phyloP scores from a whole-genome alignment of 1,140 invertebrate species.

The Lithobius niger region DNA sequence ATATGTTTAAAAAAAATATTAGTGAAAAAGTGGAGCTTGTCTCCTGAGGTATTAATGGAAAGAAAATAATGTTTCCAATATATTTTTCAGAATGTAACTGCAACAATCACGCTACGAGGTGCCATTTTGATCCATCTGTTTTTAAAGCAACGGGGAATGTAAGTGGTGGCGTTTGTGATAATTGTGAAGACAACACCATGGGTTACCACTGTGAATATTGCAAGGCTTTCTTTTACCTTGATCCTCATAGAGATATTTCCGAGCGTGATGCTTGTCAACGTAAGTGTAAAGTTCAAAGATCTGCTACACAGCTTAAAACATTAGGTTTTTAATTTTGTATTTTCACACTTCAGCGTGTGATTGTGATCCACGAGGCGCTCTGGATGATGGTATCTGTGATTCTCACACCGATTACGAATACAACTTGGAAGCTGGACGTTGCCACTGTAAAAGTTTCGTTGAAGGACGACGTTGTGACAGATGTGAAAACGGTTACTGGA shows the following conservation, averaged over 20 bases:
- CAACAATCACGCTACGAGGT: conserved; percentile 71
- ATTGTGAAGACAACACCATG: conserved; percentile 80
- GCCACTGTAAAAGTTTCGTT: conserved; percentile 69
- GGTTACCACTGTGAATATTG: conserved; percentile 90
- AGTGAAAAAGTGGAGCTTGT: neutral
- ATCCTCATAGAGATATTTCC: conserved; percentile 58
- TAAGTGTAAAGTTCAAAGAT: conserved; percentile 42
- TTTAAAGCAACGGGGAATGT: conserved; percentile 70
- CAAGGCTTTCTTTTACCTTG: conserved; percentile 78
- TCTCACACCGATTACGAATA: conserved; percentile 55
- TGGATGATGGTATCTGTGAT: conserved; percentile 79
- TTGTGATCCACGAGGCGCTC: conserved; percentile 52
- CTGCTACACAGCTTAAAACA: neutral
- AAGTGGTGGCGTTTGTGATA: conserved; percentile 85
- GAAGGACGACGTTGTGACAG: conserved; percentile 63
- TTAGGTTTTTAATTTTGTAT: conserved; percentile 8
- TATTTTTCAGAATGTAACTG: conserved; percentile 58
- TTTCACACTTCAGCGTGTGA: conserved; percentile 31
- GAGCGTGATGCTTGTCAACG: conserved; percentile 78
- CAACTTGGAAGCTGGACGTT: conserved; percentile 59
- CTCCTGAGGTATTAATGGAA: neutral
- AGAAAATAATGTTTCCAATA: neutral
- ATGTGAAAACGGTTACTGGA: conserved; percentile 81
- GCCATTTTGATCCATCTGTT: conserved; percentile 75
- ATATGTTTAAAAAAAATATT: neutral